Evolutionary conservation across 2,888 invertebrate genomes (phyloP).

Genomic region (Stegophylla sp.): DNA sequence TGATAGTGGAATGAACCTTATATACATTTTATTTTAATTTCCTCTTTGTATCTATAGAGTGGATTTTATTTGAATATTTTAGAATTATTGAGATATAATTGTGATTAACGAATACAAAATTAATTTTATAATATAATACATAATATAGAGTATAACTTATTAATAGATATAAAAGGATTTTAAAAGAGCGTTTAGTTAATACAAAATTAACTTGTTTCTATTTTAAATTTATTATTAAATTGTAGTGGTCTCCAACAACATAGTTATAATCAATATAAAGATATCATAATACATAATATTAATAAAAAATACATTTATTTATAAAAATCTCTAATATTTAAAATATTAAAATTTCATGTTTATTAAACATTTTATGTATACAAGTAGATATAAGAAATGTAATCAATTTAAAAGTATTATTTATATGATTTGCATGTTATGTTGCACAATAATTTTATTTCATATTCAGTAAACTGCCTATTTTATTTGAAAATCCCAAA

Average conservation of each 20-base stretch:
- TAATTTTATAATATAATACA: slow-evolving; percentile 10
- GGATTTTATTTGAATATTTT: not conserved
- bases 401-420: not conserved
- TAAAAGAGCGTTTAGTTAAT: not conserved
- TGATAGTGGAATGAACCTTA: slow-evolving; percentile 18
- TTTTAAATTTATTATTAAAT: slow-evolving; percentile 2
- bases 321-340: not conserved
- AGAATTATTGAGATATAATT: not conserved
- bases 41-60: not conserved
- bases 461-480: not conserved
- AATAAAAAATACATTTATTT: not conserved
- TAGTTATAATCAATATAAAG: not conserved
- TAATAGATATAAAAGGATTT: slow-evolving; percentile 16
- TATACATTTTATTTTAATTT: slow-evolving; percentile 8
- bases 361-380: no score
- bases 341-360: no score
- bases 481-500: not conserved
- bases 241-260: not conserved
- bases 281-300: not conserved
- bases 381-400: not conserved
- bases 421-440: not conserved
- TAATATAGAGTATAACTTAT: no score
- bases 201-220: slow-evolving; percentile 10
- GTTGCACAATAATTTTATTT: not conserved
- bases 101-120: not conserved